A percentile compares a stretch with the other conserved stretches of the same genome.
Conservation (phyloP, 2,888 invertebrate species). For the Euzophera pinguis region DNA sequence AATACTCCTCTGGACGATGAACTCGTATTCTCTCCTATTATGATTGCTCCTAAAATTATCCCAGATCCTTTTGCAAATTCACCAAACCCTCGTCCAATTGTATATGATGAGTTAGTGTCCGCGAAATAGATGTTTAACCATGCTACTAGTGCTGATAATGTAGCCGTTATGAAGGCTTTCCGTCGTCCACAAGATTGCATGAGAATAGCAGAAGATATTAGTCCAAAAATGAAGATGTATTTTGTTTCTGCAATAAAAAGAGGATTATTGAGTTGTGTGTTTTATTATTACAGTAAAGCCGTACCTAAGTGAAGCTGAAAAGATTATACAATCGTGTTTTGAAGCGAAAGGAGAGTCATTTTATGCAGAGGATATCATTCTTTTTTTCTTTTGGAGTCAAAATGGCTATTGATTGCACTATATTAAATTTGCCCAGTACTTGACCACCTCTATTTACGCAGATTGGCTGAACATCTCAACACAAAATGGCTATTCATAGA, state of each 20-base stretch:
- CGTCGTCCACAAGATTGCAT: slow-evolving; percentile 46
- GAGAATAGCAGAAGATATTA: not conserved
- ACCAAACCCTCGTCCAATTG: slow-evolving; percentile 34
- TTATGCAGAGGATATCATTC: too few relatives aligned
- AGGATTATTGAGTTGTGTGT: too few relatives aligned
- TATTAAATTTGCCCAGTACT: too few relatives aligned
- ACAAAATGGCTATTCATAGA: too few relatives aligned
- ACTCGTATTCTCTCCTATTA: slow-evolving; percentile 46
- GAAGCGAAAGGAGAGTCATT: too few relatives aligned
- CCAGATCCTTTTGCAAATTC: slow-evolving; percentile 67
- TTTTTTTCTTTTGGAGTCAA: too few relatives aligned
- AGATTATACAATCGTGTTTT: too few relatives aligned
- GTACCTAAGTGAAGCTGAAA: too few relatives aligned
- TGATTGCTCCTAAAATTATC: slow-evolving; percentile 36
- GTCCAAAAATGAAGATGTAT: not conserved
- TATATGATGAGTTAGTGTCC: slow-evolving; percentile 21
- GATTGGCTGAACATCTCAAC: too few relatives aligned
- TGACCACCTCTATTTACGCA: too few relatives aligned
- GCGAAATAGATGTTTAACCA: slow-evolving; percentile 40
- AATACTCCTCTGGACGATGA: slow-evolving; percentile 44
- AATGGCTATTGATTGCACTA: too few relatives aligned
- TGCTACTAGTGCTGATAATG: slow-evolving; percentile 41
- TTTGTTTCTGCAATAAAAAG: slow-evolving; percentile 10
- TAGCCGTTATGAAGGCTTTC: slow-evolving; percentile 32
- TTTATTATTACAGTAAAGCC: too few relatives aligned